Evolutionary conservation across 1,140 invertebrate genomes (phyloP).

Genomic region (Megalonaias nervosa): DNA sequence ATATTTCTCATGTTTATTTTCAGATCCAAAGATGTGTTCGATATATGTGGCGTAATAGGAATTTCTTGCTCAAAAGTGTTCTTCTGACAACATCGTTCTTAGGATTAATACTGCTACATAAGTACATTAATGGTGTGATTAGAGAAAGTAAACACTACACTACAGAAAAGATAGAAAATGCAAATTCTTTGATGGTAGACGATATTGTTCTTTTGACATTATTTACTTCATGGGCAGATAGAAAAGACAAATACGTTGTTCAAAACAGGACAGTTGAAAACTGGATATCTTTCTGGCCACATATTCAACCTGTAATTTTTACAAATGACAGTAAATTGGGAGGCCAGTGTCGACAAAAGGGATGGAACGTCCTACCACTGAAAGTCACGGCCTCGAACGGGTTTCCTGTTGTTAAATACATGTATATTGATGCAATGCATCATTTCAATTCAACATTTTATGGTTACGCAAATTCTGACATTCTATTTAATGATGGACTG

Average conservation of each 20-base stretch:
- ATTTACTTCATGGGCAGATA: conserved; percentile 30
- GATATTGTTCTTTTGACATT: conserved; percentile 4
- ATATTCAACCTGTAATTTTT: conserved; percentile 38
- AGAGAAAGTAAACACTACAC: too few species aligned
- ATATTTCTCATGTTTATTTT: too few species aligned
- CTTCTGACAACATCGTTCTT: too few species aligned
- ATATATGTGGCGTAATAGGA: too few species aligned
- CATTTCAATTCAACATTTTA: conserved; percentile 36
- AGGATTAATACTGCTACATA: too few species aligned
- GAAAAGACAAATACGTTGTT: conserved; percentile 12
- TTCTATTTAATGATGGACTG: conserved; percentile 38
- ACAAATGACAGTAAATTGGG: conserved; percentile 18
- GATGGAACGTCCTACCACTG: conserved; percentile 27
- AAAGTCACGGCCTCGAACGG: conserved; percentile 15
- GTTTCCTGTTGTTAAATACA: conserved; percentile 41
- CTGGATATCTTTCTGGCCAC: conserved; percentile 35
- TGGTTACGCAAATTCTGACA: conserved; percentile 44
- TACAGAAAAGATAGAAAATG: too few species aligned
- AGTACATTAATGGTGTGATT: too few species aligned
- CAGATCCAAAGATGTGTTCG: too few species aligned
- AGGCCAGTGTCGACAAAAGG: conserved; percentile 1
- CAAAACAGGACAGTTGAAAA: conserved; percentile 39
- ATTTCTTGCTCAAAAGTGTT: too few species aligned
- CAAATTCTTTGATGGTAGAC: too few species aligned
- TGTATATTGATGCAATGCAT: conserved; percentile 40